phyloP scores from a whole-genome alignment of 2,797 vertebrate species.

The Otolemur crassicaudatus region DNA sequence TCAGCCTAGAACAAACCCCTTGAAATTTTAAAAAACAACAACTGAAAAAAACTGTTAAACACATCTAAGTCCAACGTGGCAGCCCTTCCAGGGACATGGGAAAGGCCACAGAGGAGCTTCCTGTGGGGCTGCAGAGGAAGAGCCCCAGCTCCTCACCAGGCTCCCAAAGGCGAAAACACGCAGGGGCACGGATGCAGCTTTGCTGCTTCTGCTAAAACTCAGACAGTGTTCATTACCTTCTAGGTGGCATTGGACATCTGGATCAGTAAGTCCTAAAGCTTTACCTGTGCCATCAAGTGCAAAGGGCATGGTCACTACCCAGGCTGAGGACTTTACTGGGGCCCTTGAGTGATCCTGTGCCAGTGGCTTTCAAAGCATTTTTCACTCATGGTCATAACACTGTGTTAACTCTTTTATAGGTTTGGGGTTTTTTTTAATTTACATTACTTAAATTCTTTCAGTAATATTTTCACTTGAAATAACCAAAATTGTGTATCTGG shows the following conservation, averaged over 20 bases:
- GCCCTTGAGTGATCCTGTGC: not conserved
- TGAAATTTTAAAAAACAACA: not conserved
- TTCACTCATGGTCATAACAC: not conserved
- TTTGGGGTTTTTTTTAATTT: not conserved
- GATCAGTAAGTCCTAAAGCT: not conserved
- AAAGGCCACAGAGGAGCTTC: not conserved
- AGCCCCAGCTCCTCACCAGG: not conserved
- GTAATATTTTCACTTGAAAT: not conserved
- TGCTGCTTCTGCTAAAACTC: not conserved
- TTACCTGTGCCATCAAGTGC: not conserved
- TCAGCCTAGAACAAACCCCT: not conserved
- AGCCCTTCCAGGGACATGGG: not conserved
- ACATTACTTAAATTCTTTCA: conserved; percentile 3
- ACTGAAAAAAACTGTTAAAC: not conserved
- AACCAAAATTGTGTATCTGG: not conserved
- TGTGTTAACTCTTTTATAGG: not conserved
- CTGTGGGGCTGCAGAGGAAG: not conserved
- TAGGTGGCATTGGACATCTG: not conserved
- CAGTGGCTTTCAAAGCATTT: not conserved
- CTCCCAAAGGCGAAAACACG: not conserved
- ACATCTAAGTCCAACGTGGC: not conserved
- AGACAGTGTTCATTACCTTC: not conserved
- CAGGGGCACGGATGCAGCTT: not conserved
- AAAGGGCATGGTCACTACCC: not conserved
- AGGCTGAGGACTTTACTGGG: not conserved